phyloP scores from a whole-genome alignment of 2,113 vertebrate species.

The Dryoscopus gambensis region DNA sequence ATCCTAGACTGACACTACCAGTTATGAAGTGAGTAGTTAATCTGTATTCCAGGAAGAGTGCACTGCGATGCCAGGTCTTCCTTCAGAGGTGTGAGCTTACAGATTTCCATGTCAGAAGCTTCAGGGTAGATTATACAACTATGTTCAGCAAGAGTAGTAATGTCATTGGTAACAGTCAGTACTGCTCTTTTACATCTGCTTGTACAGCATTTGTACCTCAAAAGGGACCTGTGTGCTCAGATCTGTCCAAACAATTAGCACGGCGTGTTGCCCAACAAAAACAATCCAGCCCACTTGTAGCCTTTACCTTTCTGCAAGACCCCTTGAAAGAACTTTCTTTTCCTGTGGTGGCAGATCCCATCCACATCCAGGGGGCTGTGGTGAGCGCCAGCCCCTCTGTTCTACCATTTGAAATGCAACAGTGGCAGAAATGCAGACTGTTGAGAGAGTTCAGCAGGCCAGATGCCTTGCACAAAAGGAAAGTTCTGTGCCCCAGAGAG shows the following conservation, averaged over 20 bases:
- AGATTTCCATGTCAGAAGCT: neutral
- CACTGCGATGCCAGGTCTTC: neutral
- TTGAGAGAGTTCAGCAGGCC: slow-evolving; percentile 44
- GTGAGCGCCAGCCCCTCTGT: neutral
- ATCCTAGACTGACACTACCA: neutral
- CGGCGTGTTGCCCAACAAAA: neutral
- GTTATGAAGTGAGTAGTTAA: neutral
- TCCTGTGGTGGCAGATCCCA: neutral
- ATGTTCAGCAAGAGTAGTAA: neutral
- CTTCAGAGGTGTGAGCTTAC: neutral
- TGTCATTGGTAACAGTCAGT: neutral
- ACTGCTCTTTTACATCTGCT: neutral
- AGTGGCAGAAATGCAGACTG: slow-evolving; percentile 36
- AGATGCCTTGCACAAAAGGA: slow-evolving; percentile 24
- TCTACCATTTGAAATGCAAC: slow-evolving; percentile 44
- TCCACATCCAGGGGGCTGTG: neutral
- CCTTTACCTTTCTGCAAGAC: neutral
- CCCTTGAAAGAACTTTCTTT: neutral
- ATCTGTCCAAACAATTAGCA: neutral
- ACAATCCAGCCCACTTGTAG: neutral
- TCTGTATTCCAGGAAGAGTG: neutral
- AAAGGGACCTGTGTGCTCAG: neutral
- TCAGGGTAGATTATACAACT: neutral
- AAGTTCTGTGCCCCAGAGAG: slow-evolving; percentile 32
- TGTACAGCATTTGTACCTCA: neutral